Percentiles rank a stretch among this genome's conserved stretches.
phyloP scores from a whole-genome alignment of 35 echinoderm and acorn worm genomes.

The Holothuria glaberrima region DNA sequence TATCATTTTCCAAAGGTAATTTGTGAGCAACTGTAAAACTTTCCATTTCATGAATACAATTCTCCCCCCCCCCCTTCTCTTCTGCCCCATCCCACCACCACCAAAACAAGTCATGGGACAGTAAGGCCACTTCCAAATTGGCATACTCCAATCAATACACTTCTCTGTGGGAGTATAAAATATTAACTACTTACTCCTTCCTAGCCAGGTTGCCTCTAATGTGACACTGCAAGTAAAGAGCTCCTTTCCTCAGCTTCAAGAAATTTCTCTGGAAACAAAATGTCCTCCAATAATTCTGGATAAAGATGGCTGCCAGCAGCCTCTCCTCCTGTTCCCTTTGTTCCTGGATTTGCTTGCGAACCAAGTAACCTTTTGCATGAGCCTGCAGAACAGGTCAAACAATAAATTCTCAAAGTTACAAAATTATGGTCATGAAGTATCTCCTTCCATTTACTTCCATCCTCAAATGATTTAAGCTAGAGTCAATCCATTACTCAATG shows the following conservation, averaged over 20 bases:
- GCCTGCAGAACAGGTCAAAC: conserved; percentile 36
- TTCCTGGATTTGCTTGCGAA: conserved; percentile 59
- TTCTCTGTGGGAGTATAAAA: background rate
- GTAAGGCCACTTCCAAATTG: background rate
- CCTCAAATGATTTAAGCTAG: too few species aligned
- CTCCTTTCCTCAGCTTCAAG: conserved; percentile 69
- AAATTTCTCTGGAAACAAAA: conserved; percentile 39
- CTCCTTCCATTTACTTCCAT: too few species aligned
- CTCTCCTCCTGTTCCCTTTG: conserved; percentile 69
- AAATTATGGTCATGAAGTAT: too few species aligned
- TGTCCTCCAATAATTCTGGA: conserved; percentile 86
- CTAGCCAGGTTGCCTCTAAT: conserved; percentile 77
- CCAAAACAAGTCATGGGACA: too few species aligned
- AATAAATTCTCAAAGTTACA: too few species aligned
- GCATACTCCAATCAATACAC: background rate
- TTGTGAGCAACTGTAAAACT: too few species aligned
- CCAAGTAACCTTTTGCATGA: conserved; percentile 68
- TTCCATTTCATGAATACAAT: too few species aligned
- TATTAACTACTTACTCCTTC: conserved; percentile 66
- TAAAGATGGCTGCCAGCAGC: conserved; percentile 73
- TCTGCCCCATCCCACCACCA: background rate
- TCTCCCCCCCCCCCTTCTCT: too few species aligned
- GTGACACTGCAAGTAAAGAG: conserved; percentile 74
- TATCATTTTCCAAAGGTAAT: too few species aligned
- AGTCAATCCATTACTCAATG: too few species aligned